Evolutionary conservation across 2,888 invertebrate species (phyloP).

Genomic region (Watsonalla cultraria): DNA sequence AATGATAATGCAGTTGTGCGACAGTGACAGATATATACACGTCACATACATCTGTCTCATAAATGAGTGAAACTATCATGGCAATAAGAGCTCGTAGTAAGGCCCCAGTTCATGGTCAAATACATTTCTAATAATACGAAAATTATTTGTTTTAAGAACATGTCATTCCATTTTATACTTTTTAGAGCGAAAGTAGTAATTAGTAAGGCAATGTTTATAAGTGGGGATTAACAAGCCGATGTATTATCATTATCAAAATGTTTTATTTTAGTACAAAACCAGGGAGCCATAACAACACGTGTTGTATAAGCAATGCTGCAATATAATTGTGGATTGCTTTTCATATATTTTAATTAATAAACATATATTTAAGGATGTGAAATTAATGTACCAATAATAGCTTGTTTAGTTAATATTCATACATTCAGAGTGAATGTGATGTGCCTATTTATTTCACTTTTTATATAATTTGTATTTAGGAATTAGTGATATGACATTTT

Average conservation of each 20-base stretch:
- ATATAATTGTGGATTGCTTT: constrained; percentile 64
- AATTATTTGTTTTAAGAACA: background rate
- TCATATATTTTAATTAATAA: constrained; percentile 29
- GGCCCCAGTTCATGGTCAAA: no score
- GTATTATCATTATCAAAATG: constrained; percentile 7
- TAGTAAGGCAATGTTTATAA: constrained; percentile 6
- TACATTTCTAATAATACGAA: background rate
- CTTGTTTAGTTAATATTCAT: constrained; percentile 50
- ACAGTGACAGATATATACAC: no score
- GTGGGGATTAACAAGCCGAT: constrained; percentile 7
- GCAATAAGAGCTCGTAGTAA: no score
- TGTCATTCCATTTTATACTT: background rate
- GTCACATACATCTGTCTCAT: no score
- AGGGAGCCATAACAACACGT: constrained; percentile 58
- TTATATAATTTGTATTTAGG: constrained; percentile 60
- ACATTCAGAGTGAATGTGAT: constrained; percentile 66
- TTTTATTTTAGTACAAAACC: constrained; percentile 63
- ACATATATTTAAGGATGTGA: constrained; percentile 37
- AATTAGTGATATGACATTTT: constrained; percentile 41
- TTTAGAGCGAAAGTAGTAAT: background rate
- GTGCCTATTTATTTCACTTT: constrained; percentile 75
- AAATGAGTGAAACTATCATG: no score
- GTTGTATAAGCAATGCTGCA: constrained; percentile 58
- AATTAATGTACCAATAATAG: constrained; percentile 51
- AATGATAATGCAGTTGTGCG: no score